Evolutionary conservation across 2,888 invertebrate genomes (phyloP), one percentile per base, ranked within the genome.

Genomic region (Yponomeuta plumbellus): DNA sequence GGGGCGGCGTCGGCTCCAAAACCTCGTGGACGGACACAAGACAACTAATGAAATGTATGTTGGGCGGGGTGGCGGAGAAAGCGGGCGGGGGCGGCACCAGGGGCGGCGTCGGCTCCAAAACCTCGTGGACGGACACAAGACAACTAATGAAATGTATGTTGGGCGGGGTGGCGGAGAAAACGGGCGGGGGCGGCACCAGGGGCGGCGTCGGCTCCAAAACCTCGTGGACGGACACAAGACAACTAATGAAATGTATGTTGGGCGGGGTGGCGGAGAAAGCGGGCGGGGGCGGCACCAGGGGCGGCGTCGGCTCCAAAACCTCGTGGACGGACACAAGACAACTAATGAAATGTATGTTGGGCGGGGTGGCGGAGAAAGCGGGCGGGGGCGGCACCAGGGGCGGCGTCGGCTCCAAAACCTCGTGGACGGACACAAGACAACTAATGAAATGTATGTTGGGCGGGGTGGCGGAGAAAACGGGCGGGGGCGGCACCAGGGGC

Each of bases 11-110:
- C 34, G 23, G 26, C 23, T 59, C 59, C 3, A 3, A 6, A 13
- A 23, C 23, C 59, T 59, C 23, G 11, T 1, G 11, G 3, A 10
- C 17, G n/a, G n/a, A n/a, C n/a, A n/a, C n/a, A n/a, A n/a, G n/a
- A n/a, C n/a, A n/a, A n/a, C n/a, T n/a, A n/a, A n/a, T n/a, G n/a
- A n/a, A n/a, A n/a, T n/a, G n/a, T n/a, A n/a, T n/a, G n/a, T n/a
- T n/a, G n/a, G 64, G 34, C 8, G 61, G 65, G 52, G 40, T 68
- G 39, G 65, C 65, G 11, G 67, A 66, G 11, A 56, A 23, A n/a
- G 26, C 58, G 11, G 34, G 58, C 39, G 66, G 58, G n/a, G 66
- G 39, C 23, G 61, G 34, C 22, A 61, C 23, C 17, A 34, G 61
- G 5, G 61, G 61, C 3, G 61, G 34, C n/a, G 61, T 26, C 34